Percentiles rank a stretch among this genome's conserved stretches.
Evolutionary conservation across 2,113 vertebrate genomes (phyloP).

Genomic region (Reinhardtius hippoglossoides): DNA sequence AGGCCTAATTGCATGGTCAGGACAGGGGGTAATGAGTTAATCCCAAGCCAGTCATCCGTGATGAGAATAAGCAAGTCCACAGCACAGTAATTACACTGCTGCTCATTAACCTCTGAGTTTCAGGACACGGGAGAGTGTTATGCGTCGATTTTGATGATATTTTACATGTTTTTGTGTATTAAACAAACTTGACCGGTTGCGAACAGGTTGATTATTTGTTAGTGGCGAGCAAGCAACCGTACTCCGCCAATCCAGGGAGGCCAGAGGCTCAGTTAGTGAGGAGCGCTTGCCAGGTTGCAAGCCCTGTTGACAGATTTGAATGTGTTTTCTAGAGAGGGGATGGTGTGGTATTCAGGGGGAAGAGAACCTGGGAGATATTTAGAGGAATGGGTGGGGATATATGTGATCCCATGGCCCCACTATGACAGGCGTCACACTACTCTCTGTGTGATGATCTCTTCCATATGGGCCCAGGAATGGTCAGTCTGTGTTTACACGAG

Average conservation of each 20-base stretch:
- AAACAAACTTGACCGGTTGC: background rate
- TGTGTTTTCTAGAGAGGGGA: conserved; percentile 48
- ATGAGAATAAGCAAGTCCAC: conserved; percentile 66
- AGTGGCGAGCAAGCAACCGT: conserved; percentile 6
- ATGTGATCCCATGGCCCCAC: conserved; percentile 55
- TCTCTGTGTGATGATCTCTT: conserved; percentile 73
- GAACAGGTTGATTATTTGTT: conserved; percentile 1
- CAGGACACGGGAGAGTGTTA: conserved; percentile 17
- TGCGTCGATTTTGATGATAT: conserved; percentile 20
- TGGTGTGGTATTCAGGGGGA: conserved; percentile 32
- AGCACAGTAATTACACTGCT: conserved; percentile 66
- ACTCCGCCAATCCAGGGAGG: conserved; percentile 21
- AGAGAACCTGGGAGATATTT: conserved; percentile 48
- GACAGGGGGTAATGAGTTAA: conserved; percentile 77
- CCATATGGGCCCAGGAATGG: conserved; percentile 77
- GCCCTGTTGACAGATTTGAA: conserved; percentile 69
- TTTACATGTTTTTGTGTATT: background rate
- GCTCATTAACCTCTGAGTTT: conserved; percentile 68
- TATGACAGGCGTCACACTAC: conserved; percentile 65
- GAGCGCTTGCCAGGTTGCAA: conserved; percentile 54
- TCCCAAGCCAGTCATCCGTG: conserved; percentile 71
- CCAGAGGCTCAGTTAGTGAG: conserved; percentile 22
- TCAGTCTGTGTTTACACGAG: conserved; percentile 74
- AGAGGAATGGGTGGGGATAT: conserved; percentile 45
- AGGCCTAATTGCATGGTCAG: conserved; percentile 77